Percentiles rank a stretch among this genome's conserved stretches.
These are phyloP conservation scores for Ptychodera flava DNA, from an alignment of 35 echinoderm and acorn worm genomes.

Conservation along the genomic window DNA sequence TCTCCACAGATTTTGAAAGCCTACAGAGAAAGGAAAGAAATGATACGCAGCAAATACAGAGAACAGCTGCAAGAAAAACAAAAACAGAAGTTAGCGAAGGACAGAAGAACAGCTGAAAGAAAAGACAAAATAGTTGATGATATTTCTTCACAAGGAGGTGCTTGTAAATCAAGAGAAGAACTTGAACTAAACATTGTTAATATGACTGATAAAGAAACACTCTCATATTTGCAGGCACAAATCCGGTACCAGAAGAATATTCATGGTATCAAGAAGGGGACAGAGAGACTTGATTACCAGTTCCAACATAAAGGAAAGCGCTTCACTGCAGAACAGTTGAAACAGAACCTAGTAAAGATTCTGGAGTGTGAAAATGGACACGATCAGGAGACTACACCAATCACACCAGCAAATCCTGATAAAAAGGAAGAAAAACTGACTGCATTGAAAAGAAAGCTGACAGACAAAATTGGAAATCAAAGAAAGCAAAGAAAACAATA, in stretches of 20 bases:
- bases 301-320: background rate
- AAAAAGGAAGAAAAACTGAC: background rate
- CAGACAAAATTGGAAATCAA: background rate
- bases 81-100: background rate
- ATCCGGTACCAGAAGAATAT: background rate
- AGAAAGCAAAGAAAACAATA: background rate
- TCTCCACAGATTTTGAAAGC: slow-evolving; percentile 9
- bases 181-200: background rate
- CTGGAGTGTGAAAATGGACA: background rate
- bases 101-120: background rate
- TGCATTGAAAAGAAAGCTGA: background rate
- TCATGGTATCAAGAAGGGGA: background rate
- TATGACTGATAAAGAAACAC: background rate
- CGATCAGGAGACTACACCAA: background rate
- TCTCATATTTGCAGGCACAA: background rate
- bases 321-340: background rate
- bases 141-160: background rate
- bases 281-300: background rate
- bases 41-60: background rate
- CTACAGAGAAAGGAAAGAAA: slow-evolving; percentile 6
- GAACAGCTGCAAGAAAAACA: background rate
- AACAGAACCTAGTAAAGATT: background rate
- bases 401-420: background rate
- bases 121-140: background rate
- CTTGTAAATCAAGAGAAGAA: background rate